Percentiles rank a stretch among this genome's conserved stretches.
Evolutionary conservation across 2,888 invertebrate species (phyloP).

Genomic region (Netelia virgata): DNA sequence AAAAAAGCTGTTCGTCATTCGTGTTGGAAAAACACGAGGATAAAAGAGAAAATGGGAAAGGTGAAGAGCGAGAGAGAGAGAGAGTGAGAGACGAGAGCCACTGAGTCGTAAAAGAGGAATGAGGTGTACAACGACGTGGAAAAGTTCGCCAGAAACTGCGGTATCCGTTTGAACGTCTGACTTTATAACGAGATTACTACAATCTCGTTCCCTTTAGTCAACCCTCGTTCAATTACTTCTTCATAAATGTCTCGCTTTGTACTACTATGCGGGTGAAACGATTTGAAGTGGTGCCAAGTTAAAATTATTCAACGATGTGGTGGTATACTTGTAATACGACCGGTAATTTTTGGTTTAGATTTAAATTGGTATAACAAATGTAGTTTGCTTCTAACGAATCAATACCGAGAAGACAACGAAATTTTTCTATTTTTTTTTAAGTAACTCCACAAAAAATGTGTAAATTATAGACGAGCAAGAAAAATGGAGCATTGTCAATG

Average conservation of each 20-base stretch:
- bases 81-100: not conserved
- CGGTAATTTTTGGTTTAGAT: too few species aligned
- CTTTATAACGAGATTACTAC: slow-evolving; percentile 44
- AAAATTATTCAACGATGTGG: too few species aligned
- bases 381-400: too few species aligned
- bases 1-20: slow-evolving; percentile 26
- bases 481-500: too few species aligned
- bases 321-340: too few species aligned
- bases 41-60: not conserved
- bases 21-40: slow-evolving; percentile 13
- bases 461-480: too few species aligned
- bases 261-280: not conserved
- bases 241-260: slow-evolving; percentile 17
- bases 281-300: too few species aligned
- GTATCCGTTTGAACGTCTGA: slow-evolving; percentile 27
- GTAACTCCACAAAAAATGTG: too few species aligned
- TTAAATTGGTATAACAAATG: too few species aligned
- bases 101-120: slow-evolving; percentile 16
- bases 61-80: not conserved
- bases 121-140: slow-evolving; percentile 9
- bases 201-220: slow-evolving; percentile 25
- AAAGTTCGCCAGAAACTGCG: slow-evolving; percentile 15
- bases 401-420: too few species aligned
- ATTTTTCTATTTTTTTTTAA: too few species aligned
- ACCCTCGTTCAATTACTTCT: slow-evolving; percentile 5